Conservation (phyloP, 2,113 vertebrate species). For the Orientallactaga bullata region DNA sequence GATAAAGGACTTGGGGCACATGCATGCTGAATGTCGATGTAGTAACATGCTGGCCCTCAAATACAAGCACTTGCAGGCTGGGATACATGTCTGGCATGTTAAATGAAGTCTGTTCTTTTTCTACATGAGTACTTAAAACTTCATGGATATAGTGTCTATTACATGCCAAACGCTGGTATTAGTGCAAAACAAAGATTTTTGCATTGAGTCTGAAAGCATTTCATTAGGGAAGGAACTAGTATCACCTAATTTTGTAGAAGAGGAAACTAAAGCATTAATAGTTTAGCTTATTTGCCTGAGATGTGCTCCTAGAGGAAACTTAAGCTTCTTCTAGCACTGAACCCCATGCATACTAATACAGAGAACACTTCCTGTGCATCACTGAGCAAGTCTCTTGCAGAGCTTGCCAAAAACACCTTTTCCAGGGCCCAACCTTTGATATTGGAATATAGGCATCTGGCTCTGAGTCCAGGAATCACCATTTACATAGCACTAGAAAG, state of each 20-base stretch:
- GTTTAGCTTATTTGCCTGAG: background rate
- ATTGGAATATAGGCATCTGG: background rate
- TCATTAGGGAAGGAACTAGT: background rate
- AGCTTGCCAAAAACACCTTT: background rate
- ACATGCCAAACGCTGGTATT: background rate
- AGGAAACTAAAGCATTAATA: background rate
- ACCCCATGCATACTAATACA: background rate
- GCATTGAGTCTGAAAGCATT: slow-evolving; percentile 10
- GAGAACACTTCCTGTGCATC: background rate
- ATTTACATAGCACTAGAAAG: background rate
- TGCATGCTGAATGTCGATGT: background rate
- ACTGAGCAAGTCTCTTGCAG: background rate
- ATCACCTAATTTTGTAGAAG: background rate
- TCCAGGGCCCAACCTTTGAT: background rate
- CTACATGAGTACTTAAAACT: background rate
- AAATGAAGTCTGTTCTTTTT: slow-evolving; percentile 10
- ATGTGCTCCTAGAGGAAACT: background rate
- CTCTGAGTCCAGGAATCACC: background rate
- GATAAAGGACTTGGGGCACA: background rate
- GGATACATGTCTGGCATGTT: background rate
- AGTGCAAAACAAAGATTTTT: background rate
- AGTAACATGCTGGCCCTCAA: background rate
- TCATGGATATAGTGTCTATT: background rate
- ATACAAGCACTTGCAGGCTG: background rate
- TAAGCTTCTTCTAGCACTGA: background rate